Evolutionary conservation across 2,888 invertebrate genomes (phyloP), one percentile per base, ranked within the genome.

Genomic region (Xestia sexstrigata): DNA sequence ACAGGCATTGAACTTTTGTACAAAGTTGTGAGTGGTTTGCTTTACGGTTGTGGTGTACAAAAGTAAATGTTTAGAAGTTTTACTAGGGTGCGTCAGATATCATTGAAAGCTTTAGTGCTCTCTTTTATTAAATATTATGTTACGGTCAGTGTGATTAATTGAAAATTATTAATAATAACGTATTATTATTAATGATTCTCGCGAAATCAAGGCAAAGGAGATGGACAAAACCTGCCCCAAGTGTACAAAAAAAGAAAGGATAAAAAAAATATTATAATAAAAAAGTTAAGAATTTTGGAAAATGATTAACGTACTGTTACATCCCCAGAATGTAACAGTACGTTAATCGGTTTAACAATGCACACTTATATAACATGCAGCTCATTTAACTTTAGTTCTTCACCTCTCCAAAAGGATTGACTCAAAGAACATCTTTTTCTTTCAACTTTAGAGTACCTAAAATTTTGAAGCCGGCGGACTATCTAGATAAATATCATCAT

Each of bases 1-100:
- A 87, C 92, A 93, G 92, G 93, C 92, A 90, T 94, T 95, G 93
- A 95, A 94, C 94, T 95, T 95, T 95, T 94, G 95, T 95, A 95
- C 95, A 95, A 95, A 95, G 95, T 95, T 95, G 95, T 94, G 91
- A 89, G 87, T 90, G 89, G 83, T 86, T 85, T 86, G 81, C 74
- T 82, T 87, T 80, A 63, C 47, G 87, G 63, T 42, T n/a, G 89
- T 90, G 90, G 82, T 81, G 89, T 90, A 90, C 83, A 78, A 87
- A 88, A 85, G 87, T 70, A 72, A 52, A 67, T 74, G 68, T 76
- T 80, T 65, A 55, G 68, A 83, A 79, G 69, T 66, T 79, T 79
- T 52, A 26, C 42, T 70, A 66, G 39, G 68, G 26, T 42, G 39
- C 11, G 7, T 42, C 55, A 65, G 70, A 45, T 74, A 35, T 55